A percentile compares a stretch with the other conserved stretches of the same genome.
These are phyloP conservation scores for Larimichthys crocea DNA, from an alignment of 2,113 vertebrate genomes.

Conservation along the genomic window DNA sequence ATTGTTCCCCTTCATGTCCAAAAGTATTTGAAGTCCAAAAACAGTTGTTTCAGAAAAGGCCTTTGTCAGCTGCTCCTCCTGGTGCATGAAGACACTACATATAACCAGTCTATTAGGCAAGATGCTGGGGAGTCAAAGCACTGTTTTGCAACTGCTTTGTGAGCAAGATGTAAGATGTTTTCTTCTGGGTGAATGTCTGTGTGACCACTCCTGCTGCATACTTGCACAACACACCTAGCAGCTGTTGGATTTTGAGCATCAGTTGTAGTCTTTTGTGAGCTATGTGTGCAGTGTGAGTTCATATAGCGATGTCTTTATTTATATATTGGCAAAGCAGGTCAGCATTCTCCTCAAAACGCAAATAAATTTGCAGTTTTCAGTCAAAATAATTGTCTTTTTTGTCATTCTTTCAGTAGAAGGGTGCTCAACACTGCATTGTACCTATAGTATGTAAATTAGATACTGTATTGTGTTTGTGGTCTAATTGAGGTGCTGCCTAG, in stretches of 20 bases:
- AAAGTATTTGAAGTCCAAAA: constrained; percentile 31
- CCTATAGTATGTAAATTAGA: too few species aligned
- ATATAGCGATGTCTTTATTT: not conserved
- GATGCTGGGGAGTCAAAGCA: not conserved
- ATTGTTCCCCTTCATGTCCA: constrained; percentile 17
- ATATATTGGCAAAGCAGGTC: not conserved
- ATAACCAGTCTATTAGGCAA: constrained; percentile 9
- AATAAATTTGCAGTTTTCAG: not conserved
- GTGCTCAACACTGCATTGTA: not conserved
- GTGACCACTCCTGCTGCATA: not conserved
- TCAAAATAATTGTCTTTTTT: not conserved
- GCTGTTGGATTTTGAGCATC: not conserved
- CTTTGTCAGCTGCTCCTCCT: constrained; percentile 22
- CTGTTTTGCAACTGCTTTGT: constrained; percentile 30
- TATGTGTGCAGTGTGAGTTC: not conserved
- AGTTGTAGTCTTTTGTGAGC: not conserved
- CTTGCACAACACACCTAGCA: not conserved
- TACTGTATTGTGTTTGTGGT: not conserved
- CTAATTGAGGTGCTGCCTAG: not conserved
- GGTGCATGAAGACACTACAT: constrained; percentile 4
- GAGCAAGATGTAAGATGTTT: not conserved
- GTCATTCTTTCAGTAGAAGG: not conserved
- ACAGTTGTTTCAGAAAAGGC: constrained; percentile 25
- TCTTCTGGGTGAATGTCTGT: not conserved
- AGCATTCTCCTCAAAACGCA: not conserved